Evolutionary conservation across 30 jellyfish, hydroid and myxozoan species (phyloP).

Genomic region (Cassiopea xamachana): DNA sequence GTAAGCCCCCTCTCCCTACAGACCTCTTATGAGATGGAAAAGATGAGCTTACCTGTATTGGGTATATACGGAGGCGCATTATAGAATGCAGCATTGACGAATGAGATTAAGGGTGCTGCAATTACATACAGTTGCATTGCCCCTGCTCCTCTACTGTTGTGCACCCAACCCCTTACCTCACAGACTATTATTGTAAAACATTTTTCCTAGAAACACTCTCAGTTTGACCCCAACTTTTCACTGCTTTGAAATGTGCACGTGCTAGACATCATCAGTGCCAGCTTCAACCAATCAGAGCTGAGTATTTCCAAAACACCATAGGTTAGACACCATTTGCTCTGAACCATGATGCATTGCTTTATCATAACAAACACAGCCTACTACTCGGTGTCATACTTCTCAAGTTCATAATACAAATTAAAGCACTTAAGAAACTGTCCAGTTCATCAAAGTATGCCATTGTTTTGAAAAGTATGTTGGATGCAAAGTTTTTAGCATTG

Average conservation of each 20-base stretch:
- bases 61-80: too few relatives aligned
- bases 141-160: too few relatives aligned
- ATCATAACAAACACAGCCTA: slow-evolving; percentile 39
- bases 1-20: too few relatives aligned
- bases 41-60: too few relatives aligned
- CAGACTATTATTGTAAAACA: too few relatives aligned
- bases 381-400: slow-evolving; percentile 4
- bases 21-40: too few relatives aligned
- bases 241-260: not conserved
- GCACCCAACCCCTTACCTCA: too few relatives aligned
- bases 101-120: too few relatives aligned
- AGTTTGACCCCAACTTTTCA: not conserved
- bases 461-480: too few relatives aligned
- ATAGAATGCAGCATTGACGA: too few relatives aligned
- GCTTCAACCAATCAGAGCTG: slow-evolving; percentile 47
- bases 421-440: not conserved
- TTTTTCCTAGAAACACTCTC: not conserved
- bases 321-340: slow-evolving; percentile 28
- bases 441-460: not conserved
- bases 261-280: not conserved
- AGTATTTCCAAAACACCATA: slow-evolving; percentile 58
- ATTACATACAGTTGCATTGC: too few relatives aligned
- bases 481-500: too few relatives aligned
- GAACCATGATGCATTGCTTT: slow-evolving; percentile 60
- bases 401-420: not conserved